A percentile compares a stretch with the other conserved stretches of the same genome.
phyloP scores from a whole-genome alignment of 2,888 invertebrate genomes.

The Xestia ashworthii region DNA sequence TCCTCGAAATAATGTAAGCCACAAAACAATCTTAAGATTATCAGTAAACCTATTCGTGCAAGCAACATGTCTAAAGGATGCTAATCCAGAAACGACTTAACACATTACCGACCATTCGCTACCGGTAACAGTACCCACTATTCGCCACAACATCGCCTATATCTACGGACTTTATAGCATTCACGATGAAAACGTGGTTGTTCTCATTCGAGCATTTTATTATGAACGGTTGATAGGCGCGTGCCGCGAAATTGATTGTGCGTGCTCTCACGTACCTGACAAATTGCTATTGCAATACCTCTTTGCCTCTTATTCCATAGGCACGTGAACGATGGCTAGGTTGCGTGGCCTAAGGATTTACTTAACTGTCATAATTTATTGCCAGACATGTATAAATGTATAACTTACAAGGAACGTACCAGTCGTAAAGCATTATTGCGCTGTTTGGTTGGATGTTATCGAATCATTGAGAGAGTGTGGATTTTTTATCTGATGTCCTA shows the following conservation, averaged over 20 bases:
- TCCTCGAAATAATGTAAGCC: not conserved
- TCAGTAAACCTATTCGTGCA: not conserved
- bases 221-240: constrained; percentile 76
- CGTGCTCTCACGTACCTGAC: constrained; percentile 81
- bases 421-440: constrained; percentile 38
- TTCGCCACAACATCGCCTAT: constrained; percentile 27
- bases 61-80: constrained; percentile 28
- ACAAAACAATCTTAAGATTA: constrained; percentile 4
- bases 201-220: constrained; percentile 75
- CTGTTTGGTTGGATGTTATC: constrained; percentile 3
- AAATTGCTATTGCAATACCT: constrained; percentile 78
- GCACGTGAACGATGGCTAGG: constrained; percentile 69
- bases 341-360: constrained; percentile 65
- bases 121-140: constrained; percentile 47
- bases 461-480: not conserved
- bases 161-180: constrained; percentile 10
- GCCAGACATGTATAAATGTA: constrained; percentile 46
- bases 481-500: not conserved
- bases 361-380: constrained; percentile 63
- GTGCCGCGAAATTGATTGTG: constrained; percentile 83
- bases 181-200: constrained; percentile 59
- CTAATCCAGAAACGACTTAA: constrained; percentile 40
- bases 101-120: constrained; percentile 45
- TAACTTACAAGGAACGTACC: constrained; percentile 42
- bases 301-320: constrained; percentile 65